Conservation (phyloP, 2,113 vertebrate species). For the Opisthocomus hoazin region DNA sequence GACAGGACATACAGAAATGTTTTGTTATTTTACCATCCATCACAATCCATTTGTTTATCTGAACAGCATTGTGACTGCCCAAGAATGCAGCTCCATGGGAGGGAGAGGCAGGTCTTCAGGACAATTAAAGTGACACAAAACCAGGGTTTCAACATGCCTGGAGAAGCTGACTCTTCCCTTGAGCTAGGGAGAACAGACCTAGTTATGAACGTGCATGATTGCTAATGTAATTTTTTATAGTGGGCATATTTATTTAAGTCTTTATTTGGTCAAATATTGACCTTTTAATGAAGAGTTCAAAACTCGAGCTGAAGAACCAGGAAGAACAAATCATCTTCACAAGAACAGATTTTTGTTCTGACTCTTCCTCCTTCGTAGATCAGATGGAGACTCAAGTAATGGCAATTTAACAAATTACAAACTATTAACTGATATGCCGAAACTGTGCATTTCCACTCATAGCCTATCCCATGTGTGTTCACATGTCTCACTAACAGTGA, state of each 20-base stretch:
- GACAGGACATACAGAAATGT: neutral
- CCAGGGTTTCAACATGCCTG: neutral
- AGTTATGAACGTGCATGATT: neutral
- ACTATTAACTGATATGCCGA: fast-evolving
- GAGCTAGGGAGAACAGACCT: neutral
- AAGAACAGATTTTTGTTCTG: neutral
- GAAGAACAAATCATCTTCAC: neutral
- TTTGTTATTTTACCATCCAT: neutral
- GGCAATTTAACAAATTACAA: neutral
- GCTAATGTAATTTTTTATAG: neutral
- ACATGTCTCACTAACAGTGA: no score
- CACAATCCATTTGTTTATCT: neutral
- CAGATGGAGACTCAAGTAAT: neutral
- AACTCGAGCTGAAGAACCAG: neutral
- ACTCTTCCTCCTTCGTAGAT: neutral
- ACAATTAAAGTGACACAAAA: neutral
- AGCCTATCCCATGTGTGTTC: neutral
- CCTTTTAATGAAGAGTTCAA: neutral
- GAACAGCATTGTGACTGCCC: neutral
- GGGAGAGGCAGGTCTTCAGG: neutral
- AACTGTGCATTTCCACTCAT: neutral
- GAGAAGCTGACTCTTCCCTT: neutral
- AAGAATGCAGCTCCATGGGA: neutral
- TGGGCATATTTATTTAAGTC: neutral
- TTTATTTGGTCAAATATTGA: neutral